These are phyloP conservation scores for Spermophilus dauricus DNA, from an alignment of 2,113 vertebrate genomes.

Conservation along the genomic window DNA sequence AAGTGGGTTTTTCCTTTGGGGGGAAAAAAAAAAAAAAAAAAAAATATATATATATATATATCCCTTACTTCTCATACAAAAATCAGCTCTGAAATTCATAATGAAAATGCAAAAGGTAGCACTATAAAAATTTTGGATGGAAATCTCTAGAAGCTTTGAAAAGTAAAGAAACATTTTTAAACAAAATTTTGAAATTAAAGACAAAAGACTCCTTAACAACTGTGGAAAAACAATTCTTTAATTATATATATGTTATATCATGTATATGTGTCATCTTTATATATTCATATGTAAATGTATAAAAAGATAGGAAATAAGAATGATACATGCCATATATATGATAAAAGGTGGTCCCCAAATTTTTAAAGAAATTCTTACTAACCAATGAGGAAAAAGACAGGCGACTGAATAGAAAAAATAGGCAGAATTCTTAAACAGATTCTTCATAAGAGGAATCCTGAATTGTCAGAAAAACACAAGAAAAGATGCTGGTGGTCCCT, in stretches of 20 bases:
- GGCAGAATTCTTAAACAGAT: neutral
- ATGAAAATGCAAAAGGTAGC: neutral
- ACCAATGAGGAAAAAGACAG: neutral
- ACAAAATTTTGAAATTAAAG: slow-evolving; percentile 29
- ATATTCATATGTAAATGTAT: too few species aligned
- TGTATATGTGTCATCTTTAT: too few species aligned
- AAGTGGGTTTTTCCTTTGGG: neutral
- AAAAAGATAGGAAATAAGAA: too few species aligned
- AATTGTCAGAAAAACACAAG: neutral
- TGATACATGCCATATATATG: neutral
- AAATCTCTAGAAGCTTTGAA: neutral
- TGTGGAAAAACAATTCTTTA: neutral
- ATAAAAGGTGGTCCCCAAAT: neutral
- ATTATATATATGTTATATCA: too few species aligned
- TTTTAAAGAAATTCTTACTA: neutral
- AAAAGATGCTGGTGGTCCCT: neutral
- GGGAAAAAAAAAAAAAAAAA: neutral
- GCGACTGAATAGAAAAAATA: neutral
- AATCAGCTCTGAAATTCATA: neutral
- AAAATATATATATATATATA: neutral
- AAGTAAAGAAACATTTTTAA: neutral
- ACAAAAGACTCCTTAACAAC: neutral
- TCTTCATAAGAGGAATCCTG: neutral
- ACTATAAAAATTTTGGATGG: neutral
- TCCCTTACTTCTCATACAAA: neutral